A percentile compares a stretch with the other conserved stretches of the same genome.
Conservation (phyloP, 2,797 vertebrate species). For the Tachyglossus aculeatus region DNA sequence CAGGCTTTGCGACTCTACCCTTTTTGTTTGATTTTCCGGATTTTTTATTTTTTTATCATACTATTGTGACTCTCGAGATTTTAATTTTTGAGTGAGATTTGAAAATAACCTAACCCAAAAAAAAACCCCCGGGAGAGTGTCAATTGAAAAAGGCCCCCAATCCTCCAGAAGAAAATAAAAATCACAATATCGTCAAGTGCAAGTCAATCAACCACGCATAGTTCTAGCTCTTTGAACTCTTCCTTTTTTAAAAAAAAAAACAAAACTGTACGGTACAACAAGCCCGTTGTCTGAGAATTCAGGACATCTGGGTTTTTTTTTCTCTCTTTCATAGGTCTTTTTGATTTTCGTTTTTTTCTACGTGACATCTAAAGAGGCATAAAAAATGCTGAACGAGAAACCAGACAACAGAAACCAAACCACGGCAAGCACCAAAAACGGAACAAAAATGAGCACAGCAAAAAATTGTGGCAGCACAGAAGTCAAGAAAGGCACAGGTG, state of each 20-base stretch:
- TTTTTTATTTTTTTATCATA: slow-evolving; percentile 57
- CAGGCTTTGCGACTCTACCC: slow-evolving; percentile 69
- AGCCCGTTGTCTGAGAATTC: slow-evolving; percentile 70
- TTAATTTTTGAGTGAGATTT: slow-evolving; percentile 69
- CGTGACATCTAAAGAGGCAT: slow-evolving; percentile 83
- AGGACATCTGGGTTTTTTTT: slow-evolving; percentile 76
- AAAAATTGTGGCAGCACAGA: slow-evolving; percentile 83
- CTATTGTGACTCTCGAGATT: slow-evolving; percentile 62
- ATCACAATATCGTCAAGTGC: slow-evolving; percentile 81
- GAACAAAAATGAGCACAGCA: slow-evolving; percentile 83
- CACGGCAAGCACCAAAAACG: slow-evolving; percentile 82
- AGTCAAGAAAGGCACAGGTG: slow-evolving; percentile 83
- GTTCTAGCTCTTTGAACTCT: slow-evolving; percentile 60
- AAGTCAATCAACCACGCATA: slow-evolving; percentile 78
- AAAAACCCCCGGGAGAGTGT: slow-evolving; percentile 65
- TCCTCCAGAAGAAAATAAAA: slow-evolving; percentile 78
- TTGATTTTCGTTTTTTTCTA: slow-evolving; percentile 69
- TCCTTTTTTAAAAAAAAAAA: slow-evolving; percentile 64
- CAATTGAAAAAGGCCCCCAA: slow-evolving; percentile 86
- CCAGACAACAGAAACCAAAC: slow-evolving; percentile 80
- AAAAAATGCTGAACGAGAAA: slow-evolving; percentile 78
- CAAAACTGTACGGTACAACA: slow-evolving; percentile 71
- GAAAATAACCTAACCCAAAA: slow-evolving; percentile 71
- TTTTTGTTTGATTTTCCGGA: slow-evolving; percentile 64
- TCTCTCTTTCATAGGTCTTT: no score